These are phyloP conservation scores for Pterois miles DNA, from an alignment of 2,797 vertebrate species.

Conservation along the genomic window DNA sequence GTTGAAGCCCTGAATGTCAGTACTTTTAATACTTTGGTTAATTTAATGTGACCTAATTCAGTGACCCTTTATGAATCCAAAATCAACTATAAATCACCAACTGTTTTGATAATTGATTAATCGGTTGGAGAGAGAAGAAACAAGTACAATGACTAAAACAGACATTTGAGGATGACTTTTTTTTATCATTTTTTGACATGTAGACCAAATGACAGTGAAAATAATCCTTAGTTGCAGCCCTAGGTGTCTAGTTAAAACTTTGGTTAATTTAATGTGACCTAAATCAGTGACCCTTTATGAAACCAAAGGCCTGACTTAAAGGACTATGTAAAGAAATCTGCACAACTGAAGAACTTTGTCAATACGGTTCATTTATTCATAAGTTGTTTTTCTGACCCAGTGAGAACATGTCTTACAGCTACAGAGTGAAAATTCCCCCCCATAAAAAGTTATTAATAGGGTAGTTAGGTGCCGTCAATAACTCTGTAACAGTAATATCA, in stretches of 20 bases:
- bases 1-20: not conserved
- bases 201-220: no score
- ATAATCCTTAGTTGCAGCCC: not conserved
- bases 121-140: no score
- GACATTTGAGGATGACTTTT: no score
- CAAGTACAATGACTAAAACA: no score
- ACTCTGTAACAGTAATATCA: not conserved
- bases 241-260: not conserved
- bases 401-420: not conserved
- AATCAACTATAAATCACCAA: no score
- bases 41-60: not conserved
- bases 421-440: not conserved
- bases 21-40: not conserved
- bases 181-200: no score
- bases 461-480: not conserved
- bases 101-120: no score
- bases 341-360: not conserved
- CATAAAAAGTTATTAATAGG: not conserved
- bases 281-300: not conserved
- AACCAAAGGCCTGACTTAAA: not conserved
- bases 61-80: no score
- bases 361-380: not conserved
- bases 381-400: not conserved
- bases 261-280: not conserved
- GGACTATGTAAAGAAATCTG: not conserved